Base-by-base conservation (phyloP, 1,140 invertebrate genomes). In the Onthophagus taurus region DNA sequence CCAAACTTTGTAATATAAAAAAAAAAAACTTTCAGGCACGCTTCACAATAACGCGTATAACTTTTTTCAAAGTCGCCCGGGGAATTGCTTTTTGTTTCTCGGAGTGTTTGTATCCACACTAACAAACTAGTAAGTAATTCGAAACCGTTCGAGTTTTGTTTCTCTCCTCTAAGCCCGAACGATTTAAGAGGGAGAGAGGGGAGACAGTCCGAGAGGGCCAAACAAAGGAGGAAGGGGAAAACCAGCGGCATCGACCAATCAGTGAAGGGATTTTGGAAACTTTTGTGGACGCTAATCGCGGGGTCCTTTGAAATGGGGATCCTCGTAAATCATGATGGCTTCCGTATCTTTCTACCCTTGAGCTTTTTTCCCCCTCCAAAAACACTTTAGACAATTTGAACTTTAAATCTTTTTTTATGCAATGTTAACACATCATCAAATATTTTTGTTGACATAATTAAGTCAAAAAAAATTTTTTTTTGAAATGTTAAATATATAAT, bases 81-180 rank as follows among this genome's bases (percentile, higher is more conserved):
- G 19, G 12, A 20, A 36, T 36, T 36, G 34, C 34, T 36, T 36
- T 36, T 36, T 17, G 19, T 36, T 36, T 36, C n/a, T n/a, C n/a
- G n/a, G 34, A 20, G 23, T 20, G 34, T 36, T 36, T 36, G 34
- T 36, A 36, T 36, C 34, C 18, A n/a, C n/a, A n/a, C n/a, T n/a
- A n/a, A 36, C 34, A 20, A 36, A 36, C 34, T 20, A 36, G n/a
- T 13, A 36, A 36, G 34, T 36, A 36, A 36, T 36, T 36, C 34
- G 34, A 36, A 36, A 36, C n/a, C 49, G 45, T 55, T 54, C 53
- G 48, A 52, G 47, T 47, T 52, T 48, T 54, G 34, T n/a, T n/a
- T n/a, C n/a, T n/a, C n/a, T n/a, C 34, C 34, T 17, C 34, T 36
- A 36, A 36, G 34, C 34, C 23, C 23, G 34, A 20, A 36, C n/a